phyloP scores from a whole-genome alignment of 1,140 invertebrate species.

The Glomeris maerens region DNA sequence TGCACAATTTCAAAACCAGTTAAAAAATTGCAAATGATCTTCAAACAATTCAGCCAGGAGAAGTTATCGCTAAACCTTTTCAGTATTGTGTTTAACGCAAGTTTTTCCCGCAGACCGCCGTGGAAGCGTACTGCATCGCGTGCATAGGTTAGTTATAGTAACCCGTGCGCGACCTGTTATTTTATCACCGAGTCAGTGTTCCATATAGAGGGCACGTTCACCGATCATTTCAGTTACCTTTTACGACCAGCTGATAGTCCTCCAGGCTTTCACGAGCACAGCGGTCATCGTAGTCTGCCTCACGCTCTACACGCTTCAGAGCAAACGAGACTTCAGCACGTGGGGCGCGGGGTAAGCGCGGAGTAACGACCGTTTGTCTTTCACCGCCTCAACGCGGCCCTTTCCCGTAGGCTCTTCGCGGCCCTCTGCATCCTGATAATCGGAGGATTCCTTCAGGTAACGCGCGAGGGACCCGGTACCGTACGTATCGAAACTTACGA shows the following conservation, averaged over 20 bases:
- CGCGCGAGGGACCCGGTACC: background rate
- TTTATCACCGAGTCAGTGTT: too few relatives aligned
- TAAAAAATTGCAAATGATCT: too few relatives aligned
- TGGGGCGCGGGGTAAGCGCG: slow-evolving; percentile 52
- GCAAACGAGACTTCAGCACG: slow-evolving; percentile 62
- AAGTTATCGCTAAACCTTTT: too few relatives aligned
- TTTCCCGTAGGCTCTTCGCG: slow-evolving; percentile 45
- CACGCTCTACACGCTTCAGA: slow-evolving; percentile 63
- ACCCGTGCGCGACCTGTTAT: background rate
- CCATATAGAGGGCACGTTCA: too few relatives aligned
- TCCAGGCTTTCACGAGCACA: slow-evolving; percentile 60
- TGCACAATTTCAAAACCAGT: too few relatives aligned
- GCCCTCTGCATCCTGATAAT: slow-evolving; percentile 51
- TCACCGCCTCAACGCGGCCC: background rate
- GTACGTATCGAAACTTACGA: background rate
- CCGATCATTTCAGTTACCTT: slow-evolving; percentile 48
- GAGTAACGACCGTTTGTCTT: background rate
- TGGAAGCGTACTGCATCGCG: slow-evolving; percentile 55
- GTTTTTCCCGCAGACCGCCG: slow-evolving; percentile 46
- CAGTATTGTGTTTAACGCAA: too few relatives aligned
- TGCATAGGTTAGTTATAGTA: slow-evolving; percentile 36
- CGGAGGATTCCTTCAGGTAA: slow-evolving; percentile 41
- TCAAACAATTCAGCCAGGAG: too few relatives aligned
- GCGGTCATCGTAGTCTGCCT: slow-evolving; percentile 51
- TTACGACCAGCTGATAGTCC: slow-evolving; percentile 50